Evolutionary conservation across 2,113 vertebrate species (phyloP), one percentile per base, ranked within the genome.

Genomic region (Corapipo altera): DNA sequence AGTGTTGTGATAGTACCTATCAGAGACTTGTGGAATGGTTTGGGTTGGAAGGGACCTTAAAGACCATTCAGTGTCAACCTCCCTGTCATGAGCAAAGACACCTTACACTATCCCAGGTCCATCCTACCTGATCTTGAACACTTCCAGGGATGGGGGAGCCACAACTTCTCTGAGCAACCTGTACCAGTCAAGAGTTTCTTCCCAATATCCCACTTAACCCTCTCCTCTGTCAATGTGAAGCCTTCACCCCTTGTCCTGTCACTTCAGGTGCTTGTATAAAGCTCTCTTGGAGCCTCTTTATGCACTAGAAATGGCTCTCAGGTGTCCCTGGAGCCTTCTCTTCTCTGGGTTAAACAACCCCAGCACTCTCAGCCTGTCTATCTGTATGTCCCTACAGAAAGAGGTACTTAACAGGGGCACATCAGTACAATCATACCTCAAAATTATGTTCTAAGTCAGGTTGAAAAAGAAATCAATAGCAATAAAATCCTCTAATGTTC

Each of bases 381-480:
- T 30, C 15, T 58, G 1, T 7, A 30, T 28, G 1, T 19, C 26
- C 10, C 35, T 51, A 65, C 14, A 72, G 57, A 72, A 69, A 26
- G 3, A 62, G 4, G 5, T 26, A 23, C 5, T 66, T 73, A 79
- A n/a, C 16, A 82, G 37, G 8, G 39, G 79, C 16, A 37, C 52
- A 73, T n/a, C 44, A 66, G 10, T 62, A 69, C 39, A 48, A 18
- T 76, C 71, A 41, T 37, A 83, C 20, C n/a, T 82, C 54, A 87
- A 75, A 94, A 85, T 73, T 93, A 32, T 26, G 28, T 61, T 70
- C 22, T 61, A 69, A 88, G 37, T 55, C 39, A 65, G 17, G 15
- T 62, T 66, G 69, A 85, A 92, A 90, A 90, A 93, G 7, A 76
- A 73, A 92, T 85, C 82, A 91, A 84, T 85, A 75, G 54, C 80